A percentile compares a stretch with the other conserved stretches of the same genome.
These are phyloP conservation scores for Chaetorhynchus papuensis DNA, from an alignment of 2,113 vertebrate genomes.

Conservation along the genomic window DNA sequence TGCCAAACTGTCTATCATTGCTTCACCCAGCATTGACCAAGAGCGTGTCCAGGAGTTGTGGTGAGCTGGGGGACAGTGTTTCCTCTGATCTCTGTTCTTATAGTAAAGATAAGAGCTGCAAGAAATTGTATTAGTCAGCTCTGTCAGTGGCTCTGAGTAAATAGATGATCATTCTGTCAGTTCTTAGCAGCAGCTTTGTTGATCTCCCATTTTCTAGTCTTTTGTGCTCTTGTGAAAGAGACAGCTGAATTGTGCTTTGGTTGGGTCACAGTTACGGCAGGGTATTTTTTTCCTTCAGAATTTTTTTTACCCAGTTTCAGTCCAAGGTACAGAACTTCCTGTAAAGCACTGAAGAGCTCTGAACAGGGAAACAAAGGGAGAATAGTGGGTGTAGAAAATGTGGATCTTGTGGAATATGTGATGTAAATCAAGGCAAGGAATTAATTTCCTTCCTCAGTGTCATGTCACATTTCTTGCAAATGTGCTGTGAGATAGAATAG, in stretches of 20 bases:
- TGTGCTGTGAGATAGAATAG: not conserved
- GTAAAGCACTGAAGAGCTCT: not conserved
- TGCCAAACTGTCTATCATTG: not conserved
- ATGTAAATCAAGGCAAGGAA: not conserved
- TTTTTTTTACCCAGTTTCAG: not conserved
- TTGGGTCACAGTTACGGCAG: not conserved
- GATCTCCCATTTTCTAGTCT: not conserved
- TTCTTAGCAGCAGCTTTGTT: slow-evolving; percentile 3
- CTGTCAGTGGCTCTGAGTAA: slow-evolving; percentile 25
- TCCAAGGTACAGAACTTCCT: not conserved
- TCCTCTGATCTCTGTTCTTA: not conserved
- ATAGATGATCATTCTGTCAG: slow-evolving; percentile 29
- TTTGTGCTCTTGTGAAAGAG: not conserved
- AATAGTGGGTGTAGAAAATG: not conserved
- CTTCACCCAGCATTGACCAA: not conserved
- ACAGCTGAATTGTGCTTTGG: not conserved
- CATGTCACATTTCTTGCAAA: not conserved
- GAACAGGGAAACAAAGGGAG: not conserved
- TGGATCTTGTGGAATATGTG: not conserved
- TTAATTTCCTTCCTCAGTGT: not conserved
- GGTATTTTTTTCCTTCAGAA: not conserved
- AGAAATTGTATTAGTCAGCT: slow-evolving; percentile 40
- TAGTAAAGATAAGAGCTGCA: slow-evolving; percentile 1
- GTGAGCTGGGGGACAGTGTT: not conserved
- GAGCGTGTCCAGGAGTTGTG: not conserved